phyloP scores from a whole-genome alignment of 2,113 vertebrate species.

The Chloebia gouldiae region DNA sequence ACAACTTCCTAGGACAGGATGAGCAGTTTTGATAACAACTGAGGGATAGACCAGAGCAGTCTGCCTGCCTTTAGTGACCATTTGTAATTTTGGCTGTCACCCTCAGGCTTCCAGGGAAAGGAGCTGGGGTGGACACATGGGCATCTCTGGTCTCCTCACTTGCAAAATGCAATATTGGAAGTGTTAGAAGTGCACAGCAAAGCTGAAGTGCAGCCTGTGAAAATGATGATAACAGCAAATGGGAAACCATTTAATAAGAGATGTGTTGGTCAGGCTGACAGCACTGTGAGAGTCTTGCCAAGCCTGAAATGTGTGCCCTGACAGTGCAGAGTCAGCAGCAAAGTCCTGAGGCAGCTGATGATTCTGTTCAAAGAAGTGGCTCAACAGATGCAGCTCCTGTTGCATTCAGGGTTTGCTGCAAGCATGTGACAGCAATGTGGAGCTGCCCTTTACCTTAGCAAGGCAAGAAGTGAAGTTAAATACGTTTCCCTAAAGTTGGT shows the following conservation, averaged over 20 bases:
- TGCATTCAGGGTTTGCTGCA: neutral
- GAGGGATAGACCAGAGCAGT: neutral
- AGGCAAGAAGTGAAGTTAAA: neutral
- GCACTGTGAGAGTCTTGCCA: neutral
- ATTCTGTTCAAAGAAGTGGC: neutral
- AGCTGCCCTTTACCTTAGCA: neutral
- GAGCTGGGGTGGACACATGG: neutral
- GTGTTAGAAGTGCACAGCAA: neutral
- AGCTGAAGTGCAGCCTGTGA: neutral
- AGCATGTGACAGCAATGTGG: neutral
- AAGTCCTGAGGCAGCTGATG: neutral
- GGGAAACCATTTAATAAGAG: neutral
- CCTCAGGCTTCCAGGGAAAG: neutral
- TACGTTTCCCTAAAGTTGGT: neutral
- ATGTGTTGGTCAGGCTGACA: conserved; percentile 5
- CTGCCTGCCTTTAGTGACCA: neutral
- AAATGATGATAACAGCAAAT: conserved; percentile 53
- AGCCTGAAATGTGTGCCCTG: neutral
- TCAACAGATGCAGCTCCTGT: neutral
- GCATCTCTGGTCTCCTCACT: neutral
- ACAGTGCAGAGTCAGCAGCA: neutral
- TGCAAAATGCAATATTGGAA: neutral
- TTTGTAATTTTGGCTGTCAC: neutral
- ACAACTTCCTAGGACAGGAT: neutral
- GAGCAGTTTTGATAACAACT: neutral